Evolutionary conservation across 2,113 vertebrate species (phyloP), one percentile per base, ranked within the genome.

Genomic region (Eurystomus gularis): DNA sequence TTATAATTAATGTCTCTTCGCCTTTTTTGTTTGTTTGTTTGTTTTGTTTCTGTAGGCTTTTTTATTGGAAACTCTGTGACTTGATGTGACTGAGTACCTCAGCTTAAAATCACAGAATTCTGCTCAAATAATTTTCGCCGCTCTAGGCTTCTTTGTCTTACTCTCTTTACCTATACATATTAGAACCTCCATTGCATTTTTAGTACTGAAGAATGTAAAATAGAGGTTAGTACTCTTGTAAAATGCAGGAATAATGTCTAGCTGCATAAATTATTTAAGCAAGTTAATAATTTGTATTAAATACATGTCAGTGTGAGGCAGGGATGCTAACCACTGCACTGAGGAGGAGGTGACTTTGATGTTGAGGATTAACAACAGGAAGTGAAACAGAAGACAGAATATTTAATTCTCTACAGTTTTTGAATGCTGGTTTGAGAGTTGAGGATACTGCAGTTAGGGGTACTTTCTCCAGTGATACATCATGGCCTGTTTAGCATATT

Each of bases 291-390:
- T 97, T 97, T 97, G 95, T 94, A 93, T 97, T 96, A 97, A 96
- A 91, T 94, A 88, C 86, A 83, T 80, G 94, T 96, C 96, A 97
- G 83, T 88, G 95, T 97, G 96, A 98, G 94, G 86, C 97, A 98
- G 90, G 96, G 97, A 97, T 98, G 98, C 97, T 97, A 96, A 98
- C 97, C 97, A 97, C 96, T 98, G 97, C 98, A 97, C 98, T 98
- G 98, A 98, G 97, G 96, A 97, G 93, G 96, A 96, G 97, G 95
- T 96, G 96, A 96, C 98, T 98, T 98, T 98, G 98, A 98, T 98
- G 98, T 98, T 96, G 86, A 96, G 97, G 96, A 89, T 98, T 98
- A 98, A 98, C 98, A 97, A 97, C 98, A 97, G 97, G 98, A 98
- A 98, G 98, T 87, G 94, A 97, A 98, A 98, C 97, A 98, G 98